phyloP scores from a whole-genome alignment of 2,888 invertebrate genomes.

The Phytoseiulus persimilis region DNA sequence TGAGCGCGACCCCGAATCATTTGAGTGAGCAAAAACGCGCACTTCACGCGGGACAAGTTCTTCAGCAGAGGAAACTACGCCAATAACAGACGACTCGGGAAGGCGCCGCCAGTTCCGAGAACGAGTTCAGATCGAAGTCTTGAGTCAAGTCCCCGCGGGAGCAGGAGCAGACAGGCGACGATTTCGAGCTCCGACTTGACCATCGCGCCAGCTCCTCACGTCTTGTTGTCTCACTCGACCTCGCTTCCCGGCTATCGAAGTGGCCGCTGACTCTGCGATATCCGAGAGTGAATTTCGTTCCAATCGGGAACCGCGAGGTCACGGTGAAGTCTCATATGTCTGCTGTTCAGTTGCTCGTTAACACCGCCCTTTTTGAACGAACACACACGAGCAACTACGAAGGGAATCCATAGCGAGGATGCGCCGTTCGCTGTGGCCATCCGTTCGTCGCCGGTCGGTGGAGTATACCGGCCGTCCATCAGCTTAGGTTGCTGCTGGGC shows the following conservation, averaged over 20 bases:
- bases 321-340: background rate
- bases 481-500: background rate
- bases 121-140: background rate
- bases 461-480: background rate
- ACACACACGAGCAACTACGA: background rate
- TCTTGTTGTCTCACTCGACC: no score
- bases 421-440: background rate
- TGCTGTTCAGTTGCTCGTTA: background rate
- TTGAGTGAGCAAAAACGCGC: background rate
- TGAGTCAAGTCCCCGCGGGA: background rate
- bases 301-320: background rate
- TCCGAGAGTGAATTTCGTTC: background rate
- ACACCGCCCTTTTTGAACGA: background rate
- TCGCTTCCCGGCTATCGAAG: no score
- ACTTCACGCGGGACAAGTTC: background rate
- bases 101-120: background rate
- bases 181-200: no score
- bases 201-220: no score
- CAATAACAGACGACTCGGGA: background rate
- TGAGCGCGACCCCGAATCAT: background rate
- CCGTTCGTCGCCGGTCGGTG: background rate
- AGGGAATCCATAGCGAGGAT: background rate
- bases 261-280: no score
- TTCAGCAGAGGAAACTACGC: background rate
- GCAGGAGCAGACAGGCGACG: no score